These are phyloP conservation scores for Antechinus flavipes DNA, from an alignment of 2,113 vertebrate species.

Conservation along the genomic window DNA sequence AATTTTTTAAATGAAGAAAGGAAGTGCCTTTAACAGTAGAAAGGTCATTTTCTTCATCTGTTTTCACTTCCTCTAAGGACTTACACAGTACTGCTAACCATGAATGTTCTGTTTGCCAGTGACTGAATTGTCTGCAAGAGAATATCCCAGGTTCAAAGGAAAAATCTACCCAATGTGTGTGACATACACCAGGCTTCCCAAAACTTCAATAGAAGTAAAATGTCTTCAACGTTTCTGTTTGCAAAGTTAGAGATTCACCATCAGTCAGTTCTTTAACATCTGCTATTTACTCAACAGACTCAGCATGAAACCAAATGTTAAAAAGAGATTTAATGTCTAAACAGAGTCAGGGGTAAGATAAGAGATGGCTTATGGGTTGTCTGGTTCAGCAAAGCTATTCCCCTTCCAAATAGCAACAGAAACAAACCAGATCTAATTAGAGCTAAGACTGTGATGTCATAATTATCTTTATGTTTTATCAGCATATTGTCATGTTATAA, in stretches of 20 bases:
- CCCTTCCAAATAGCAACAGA: conserved; percentile 1
- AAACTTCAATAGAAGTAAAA: conserved; percentile 46
- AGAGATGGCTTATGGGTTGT: background rate
- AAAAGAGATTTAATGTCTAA: conserved; percentile 55
- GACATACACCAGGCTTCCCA: conserved; percentile 48
- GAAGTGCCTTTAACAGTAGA: conserved; percentile 52
- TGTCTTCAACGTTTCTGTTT: conserved; percentile 43
- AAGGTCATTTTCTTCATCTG: conserved; percentile 44
- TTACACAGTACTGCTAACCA: background rate
- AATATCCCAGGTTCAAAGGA: conserved; percentile 46
- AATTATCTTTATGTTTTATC: background rate
- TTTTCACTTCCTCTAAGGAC: conserved; percentile 42
- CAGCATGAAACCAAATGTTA: conserved; percentile 19
- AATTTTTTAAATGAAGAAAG: background rate
- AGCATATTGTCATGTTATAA: background rate
- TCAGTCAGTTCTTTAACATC: conserved; percentile 30
- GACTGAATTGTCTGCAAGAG: conserved; percentile 53
- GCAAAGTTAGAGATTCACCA: conserved; percentile 52
- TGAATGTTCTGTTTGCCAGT: background rate
- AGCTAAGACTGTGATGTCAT: background rate
- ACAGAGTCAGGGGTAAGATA: background rate
- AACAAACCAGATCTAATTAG: background rate
- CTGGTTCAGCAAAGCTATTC: conserved; percentile 13
- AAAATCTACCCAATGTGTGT: conserved; percentile 38
- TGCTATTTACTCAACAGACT: conserved; percentile 54